phyloP scores from a whole-genome alignment of 2,797 vertebrate genomes.

The Crocidura indochinensis region DNA sequence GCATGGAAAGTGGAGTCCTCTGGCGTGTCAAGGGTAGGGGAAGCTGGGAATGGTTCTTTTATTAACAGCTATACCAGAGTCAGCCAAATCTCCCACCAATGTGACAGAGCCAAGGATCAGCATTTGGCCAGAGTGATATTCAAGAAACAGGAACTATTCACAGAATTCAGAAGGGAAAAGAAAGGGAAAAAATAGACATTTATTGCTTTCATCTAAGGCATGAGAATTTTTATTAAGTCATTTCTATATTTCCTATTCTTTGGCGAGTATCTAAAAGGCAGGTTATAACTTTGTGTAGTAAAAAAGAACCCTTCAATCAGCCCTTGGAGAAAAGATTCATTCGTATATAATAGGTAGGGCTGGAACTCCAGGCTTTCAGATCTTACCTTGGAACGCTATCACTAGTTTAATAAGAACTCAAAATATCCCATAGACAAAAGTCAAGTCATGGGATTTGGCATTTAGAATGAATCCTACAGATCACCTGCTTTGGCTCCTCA shows the following conservation, averaged over 20 bases:
- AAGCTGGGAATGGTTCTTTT: neutral
- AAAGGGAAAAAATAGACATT: neutral
- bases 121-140: neutral
- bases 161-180: no score
- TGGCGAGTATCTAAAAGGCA: neutral
- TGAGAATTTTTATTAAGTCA: constrained; percentile 41
- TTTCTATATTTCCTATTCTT: neutral
- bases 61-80: neutral
- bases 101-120: neutral
- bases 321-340: neutral
- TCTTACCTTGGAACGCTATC: neutral
- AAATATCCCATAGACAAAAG: constrained; percentile 20
- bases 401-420: constrained; percentile 10
- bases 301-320: neutral
- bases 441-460: constrained; percentile 4
- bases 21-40: neutral
- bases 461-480: neutral
- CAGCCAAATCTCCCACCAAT: constrained; percentile 51
- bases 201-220: neutral
- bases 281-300: neutral
- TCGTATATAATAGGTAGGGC: neutral
- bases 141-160: neutral
- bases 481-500: neutral
- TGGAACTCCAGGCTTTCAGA: neutral
- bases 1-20: neutral